Base-by-base conservation (phyloP, 2,797 vertebrate genomes). In the Staurois parvus region DNA sequence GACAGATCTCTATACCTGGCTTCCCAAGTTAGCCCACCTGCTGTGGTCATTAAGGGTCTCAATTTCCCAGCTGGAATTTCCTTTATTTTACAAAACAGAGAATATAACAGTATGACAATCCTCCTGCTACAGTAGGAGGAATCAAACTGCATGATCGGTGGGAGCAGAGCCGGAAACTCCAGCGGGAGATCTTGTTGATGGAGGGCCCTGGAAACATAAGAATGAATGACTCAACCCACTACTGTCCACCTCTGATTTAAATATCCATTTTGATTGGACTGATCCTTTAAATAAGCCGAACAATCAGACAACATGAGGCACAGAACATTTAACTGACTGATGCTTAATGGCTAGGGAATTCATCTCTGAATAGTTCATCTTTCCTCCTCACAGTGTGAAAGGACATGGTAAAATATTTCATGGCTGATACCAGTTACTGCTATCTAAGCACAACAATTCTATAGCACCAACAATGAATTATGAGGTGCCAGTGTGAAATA, bases 401-500 rank as follows among this genome's bases (percentile, higher is more conserved):
- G 6, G 21, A 28, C n/a, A 52, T 30, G 30, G 37, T 12, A 15
- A 12, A 34, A 72, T 72, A 59, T 62, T 29, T 37, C 24, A 37
- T 81, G 79, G 42, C 45, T n/a, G 12, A 26, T 37, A 32, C 56
- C 24, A 81, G 29, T 59, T 15, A 45, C 40, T n/a, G 40, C 24
- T 42, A 56, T 13, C 42, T 52, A 11, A 70, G 30, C 45, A 29
- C 48, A 72, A 73, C 72, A 3, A 24, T 4, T n/a, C 26, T 29
- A 32, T 81, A 40, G 56, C 59, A 72, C 26, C 37, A 45, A 70
- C 8, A 30, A 81, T 24, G 13, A 69, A 8, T 24, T 76, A 83
- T 76, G 72, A 76, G 62, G 30, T 76, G 48, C 19, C 72, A 52
- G 42, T 34, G 29, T 76, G 37, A 83, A 48, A 75, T 67, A 29